Evolutionary conservation across 2,113 vertebrate genomes (phyloP), one percentile per base, ranked within the genome.

Genomic region (Osmerus eperlanus): DNA sequence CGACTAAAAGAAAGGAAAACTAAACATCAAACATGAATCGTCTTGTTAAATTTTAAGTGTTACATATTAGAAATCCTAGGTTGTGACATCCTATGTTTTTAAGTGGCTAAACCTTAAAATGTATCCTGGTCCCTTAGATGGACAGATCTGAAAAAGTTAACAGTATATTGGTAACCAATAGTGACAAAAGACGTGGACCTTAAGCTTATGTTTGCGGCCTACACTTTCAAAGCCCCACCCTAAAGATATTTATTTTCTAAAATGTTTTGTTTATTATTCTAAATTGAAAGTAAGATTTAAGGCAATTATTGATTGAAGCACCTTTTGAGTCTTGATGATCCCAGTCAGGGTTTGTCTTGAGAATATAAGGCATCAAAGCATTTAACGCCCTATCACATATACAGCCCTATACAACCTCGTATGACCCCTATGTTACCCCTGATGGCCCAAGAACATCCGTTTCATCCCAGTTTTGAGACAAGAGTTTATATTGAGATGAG

Each of bases 91-190:
- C 73, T 78, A 75, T 72, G 73, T 72, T 68, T 68, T 68, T 80
- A 84, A 87, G 86, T 75, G 84, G 83, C 86, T 86, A 81, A 91
- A 85, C 86, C 85, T 88, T 85, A 80, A 86, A 85, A 85, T 76
- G 80, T 84, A 86, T 84, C 68, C 75, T 85, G 76, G 90, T 91
- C 91, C 90, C 91, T 85, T 91, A 85, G 91, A 47, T 47, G 41
- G 88, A 92, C 91, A 92, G 90, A 91, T 88, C 76, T 89, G 91
- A 91, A 92, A 47, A 47, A 47, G 41, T 12, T 2, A 47, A 47
- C 41, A 47, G 41, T 92, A 93, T 92, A 93, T 93, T 92, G 92
- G 91, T 92, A 92, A 92, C 91, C 91, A 91, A 92, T 91, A 92
- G 92, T 92, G 88, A 89, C 89, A 78, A 89, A 90, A 87, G 87